Conservation (phyloP, 2,797 vertebrate genomes). For the Pangasius djambal region DNA sequence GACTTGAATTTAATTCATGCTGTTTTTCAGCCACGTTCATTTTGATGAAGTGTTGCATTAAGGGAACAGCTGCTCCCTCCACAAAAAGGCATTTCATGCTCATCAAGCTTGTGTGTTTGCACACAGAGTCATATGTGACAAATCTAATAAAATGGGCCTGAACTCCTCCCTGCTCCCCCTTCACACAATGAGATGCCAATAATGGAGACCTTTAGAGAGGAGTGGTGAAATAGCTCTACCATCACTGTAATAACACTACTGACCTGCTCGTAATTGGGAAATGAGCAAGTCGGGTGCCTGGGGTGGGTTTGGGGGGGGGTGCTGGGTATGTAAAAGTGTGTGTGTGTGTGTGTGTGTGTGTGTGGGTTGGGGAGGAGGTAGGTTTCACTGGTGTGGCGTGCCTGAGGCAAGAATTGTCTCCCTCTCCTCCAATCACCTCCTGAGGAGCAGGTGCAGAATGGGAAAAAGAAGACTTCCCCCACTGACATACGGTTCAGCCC, state of each 20-base stretch:
- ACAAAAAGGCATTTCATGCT: constrained; percentile 41
- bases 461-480: constrained; percentile 44
- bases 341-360: constrained; percentile 8
- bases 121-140: constrained; percentile 45
- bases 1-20: neutral
- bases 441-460: constrained; percentile 56
- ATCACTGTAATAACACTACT: constrained; percentile 67
- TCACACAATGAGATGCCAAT: constrained; percentile 38
- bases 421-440: constrained; percentile 54
- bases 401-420: constrained; percentile 52
- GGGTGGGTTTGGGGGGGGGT: constrained; percentile 25
- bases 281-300: constrained; percentile 64
- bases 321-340: constrained; percentile 27
- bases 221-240: constrained; percentile 55
- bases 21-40: neutral
- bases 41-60: constrained; percentile 18
- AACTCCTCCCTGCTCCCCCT: constrained; percentile 17
- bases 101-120: constrained; percentile 44
- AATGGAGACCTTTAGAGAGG: constrained; percentile 51
- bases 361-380: constrained; percentile 9
- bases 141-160: constrained; percentile 44
- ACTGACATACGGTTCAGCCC: constrained; percentile 22
- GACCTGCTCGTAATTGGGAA: constrained; percentile 71
- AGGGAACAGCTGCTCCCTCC: constrained; percentile 35
- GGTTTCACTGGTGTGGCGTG: constrained; percentile 35